Percentiles rank a stretch among this genome's conserved stretches.
Evolutionary conservation across 2,797 vertebrate genomes (phyloP).

Genomic region (Poecilia gillii): DNA sequence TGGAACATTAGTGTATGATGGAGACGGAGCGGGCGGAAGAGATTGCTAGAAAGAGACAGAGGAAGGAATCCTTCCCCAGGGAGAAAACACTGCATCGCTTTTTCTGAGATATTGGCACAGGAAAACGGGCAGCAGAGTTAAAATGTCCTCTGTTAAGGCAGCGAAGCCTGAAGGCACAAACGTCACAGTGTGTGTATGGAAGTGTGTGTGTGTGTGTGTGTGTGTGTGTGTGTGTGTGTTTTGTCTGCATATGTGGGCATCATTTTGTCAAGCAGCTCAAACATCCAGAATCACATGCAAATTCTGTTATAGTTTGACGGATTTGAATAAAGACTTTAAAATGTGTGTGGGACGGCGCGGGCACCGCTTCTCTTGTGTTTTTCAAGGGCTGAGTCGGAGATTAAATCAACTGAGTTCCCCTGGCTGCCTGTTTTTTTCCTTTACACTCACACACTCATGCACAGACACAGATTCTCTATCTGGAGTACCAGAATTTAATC

Average conservation of each 20-base stretch:
- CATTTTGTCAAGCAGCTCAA: constrained; percentile 19
- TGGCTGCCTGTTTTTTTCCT: constrained; percentile 32
- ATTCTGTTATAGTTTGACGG: constrained; percentile 32
- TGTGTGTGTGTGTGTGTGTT: neutral
- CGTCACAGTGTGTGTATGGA: constrained; percentile 5
- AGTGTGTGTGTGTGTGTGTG: constrained; percentile 9
- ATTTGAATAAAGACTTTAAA: constrained; percentile 44
- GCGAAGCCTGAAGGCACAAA: constrained; percentile 35
- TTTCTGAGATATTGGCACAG: constrained; percentile 20
- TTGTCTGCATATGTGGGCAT: neutral
- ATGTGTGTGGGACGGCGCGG: constrained; percentile 42
- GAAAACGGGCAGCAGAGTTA: constrained; percentile 40
- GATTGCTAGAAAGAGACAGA: constrained; percentile 31
- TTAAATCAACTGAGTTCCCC: constrained; percentile 63
- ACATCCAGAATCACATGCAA: constrained; percentile 38
- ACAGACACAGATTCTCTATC: constrained; percentile 35
- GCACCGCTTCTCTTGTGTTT: constrained; percentile 22
- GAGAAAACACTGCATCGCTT: constrained; percentile 47
- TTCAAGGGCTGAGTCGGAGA: constrained; percentile 49
- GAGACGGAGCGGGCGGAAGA: constrained; percentile 20
- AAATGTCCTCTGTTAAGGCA: constrained; percentile 44
- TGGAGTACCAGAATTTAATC: constrained; percentile 66
- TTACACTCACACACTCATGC: constrained; percentile 8
- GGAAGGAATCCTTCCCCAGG: constrained; percentile 28
- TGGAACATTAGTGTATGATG: constrained; percentile 44